Evolutionary conservation across 2,888 invertebrate species (phyloP).

Genomic region (Pristionchus exspectatus): DNA sequence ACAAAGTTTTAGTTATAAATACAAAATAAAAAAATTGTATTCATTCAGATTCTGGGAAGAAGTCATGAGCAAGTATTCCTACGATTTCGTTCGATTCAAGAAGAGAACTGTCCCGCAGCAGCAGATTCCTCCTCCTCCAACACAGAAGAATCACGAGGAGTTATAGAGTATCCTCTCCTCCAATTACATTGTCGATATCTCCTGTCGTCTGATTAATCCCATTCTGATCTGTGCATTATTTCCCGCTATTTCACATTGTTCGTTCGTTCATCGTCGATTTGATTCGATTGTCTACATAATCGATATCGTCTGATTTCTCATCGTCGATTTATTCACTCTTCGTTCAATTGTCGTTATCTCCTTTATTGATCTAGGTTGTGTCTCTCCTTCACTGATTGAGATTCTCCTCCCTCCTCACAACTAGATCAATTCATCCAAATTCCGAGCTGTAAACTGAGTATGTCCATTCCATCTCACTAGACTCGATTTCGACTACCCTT

Average conservation of each 20-base stretch:
- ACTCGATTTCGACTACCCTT: neutral
- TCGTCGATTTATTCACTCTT: no score
- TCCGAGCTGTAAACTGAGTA: no score
- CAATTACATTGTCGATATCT: neutral
- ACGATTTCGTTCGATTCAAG: conserved; percentile 47
- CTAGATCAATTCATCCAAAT: no score
- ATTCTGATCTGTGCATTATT: neutral
- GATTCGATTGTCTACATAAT: no score
- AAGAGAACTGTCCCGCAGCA: neutral
- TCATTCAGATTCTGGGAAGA: conserved; percentile 50
- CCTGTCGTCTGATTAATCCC: neutral
- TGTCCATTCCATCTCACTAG: neutral
- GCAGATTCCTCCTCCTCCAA: conserved; percentile 42
- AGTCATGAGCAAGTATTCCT: conserved; percentile 31
- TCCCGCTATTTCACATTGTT: neutral
- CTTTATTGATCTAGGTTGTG: no score
- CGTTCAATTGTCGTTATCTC: no score
- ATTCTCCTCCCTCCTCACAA: no score
- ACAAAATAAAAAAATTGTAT: neutral
- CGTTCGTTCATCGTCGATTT: neutral
- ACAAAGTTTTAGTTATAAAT: no score
- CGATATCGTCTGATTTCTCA: no score
- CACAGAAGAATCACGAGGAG: conserved; percentile 16
- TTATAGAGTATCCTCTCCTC: neutral
- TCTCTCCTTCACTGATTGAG: no score